Base-by-base conservation (phyloP, 2,113 vertebrate genomes). In the Cyprinodon tularosa region DNA sequence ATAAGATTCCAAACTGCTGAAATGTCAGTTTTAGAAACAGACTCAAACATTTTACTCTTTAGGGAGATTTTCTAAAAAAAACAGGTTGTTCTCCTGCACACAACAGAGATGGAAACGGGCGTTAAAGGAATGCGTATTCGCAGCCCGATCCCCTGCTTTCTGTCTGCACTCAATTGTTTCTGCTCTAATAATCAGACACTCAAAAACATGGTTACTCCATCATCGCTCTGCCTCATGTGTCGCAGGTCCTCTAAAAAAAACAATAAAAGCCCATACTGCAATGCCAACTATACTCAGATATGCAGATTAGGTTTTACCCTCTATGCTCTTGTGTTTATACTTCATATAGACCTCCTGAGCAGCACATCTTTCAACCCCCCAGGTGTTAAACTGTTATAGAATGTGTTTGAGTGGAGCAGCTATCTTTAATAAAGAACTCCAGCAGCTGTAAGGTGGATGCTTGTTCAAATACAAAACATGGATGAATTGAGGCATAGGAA, bases 121-220 rank as follows among this genome's bases (percentile, higher is more conserved):
- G 1, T 8, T 47, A 65, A 39, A 71, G 66, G 59, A 78, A 74
- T 59, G 42, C 38, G 40, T 44, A 64, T 4, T 66, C 69, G 62
- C 69, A 66, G 53, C 65, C 65, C 15, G n/a, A 53, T 53, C 17
- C n/a, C 50, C 50, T 85, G 80, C 82, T 66, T 86, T 87, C 76
- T 87, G 86, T 77, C 73, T 86, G 88, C 91, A 80, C 78, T 83
- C 83, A 6, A 90, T 89, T 91, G 82, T 84, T 93, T 93, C 91
- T 87, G 93, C 92, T 93, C 91, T 89, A 93, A 93, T 93, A 93
- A 93, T 74, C 88, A 86, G 78, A 89, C 83, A 88, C 66, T 79
- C 74, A 53, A 84, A 74, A 72, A 66, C 73, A 62, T 68, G 66
- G 64, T 47, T 50, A 62, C 65, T 47, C 75, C 79, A 66, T 67